Conservation (phyloP, 1,140 invertebrate genomes). For the Aphidius ervi region DNA sequence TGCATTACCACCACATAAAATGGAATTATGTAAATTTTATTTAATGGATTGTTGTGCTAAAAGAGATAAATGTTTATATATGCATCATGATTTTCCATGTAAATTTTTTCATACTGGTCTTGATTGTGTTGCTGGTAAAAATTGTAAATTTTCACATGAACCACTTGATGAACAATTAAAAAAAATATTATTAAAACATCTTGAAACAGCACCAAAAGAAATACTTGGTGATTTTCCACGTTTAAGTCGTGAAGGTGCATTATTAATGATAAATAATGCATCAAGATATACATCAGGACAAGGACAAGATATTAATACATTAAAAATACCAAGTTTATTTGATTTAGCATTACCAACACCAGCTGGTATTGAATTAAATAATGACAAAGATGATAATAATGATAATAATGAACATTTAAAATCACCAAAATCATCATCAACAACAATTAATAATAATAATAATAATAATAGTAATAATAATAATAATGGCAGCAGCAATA, state of each 20-base stretch:
- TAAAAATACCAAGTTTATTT: conserved; percentile 49
- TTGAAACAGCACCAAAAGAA: conserved; percentile 86
- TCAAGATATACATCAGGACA: conserved; percentile 56
- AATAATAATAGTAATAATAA: not conserved
- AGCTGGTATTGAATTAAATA: conserved; percentile 24
- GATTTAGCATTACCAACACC: conserved; percentile 39
- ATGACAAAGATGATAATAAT: conserved; percentile 36
- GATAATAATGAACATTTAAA: not conserved
- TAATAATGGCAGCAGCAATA: not conserved
- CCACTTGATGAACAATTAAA: conserved; percentile 63
- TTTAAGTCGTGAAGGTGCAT: conserved; percentile 69
- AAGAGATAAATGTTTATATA: conserved; percentile 90
- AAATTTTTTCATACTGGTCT: conserved; percentile 94
- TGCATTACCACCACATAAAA: conserved; percentile 74
- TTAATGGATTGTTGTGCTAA: conserved; percentile 93
- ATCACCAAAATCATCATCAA: not conserved
- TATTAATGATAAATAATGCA: conserved; percentile 66
- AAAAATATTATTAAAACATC: conserved; percentile 64
- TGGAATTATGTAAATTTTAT: conserved; percentile 97
- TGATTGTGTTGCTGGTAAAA: conserved; percentile 73
- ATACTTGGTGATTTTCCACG: conserved; percentile 83
- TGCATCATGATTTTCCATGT: conserved; percentile 97
- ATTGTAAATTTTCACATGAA: conserved; percentile 92
- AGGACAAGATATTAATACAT: conserved; percentile 49
- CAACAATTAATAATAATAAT: not conserved